Base-by-base conservation (phyloP, 2,888 invertebrate species). In the Epinotia brunnichana region DNA sequence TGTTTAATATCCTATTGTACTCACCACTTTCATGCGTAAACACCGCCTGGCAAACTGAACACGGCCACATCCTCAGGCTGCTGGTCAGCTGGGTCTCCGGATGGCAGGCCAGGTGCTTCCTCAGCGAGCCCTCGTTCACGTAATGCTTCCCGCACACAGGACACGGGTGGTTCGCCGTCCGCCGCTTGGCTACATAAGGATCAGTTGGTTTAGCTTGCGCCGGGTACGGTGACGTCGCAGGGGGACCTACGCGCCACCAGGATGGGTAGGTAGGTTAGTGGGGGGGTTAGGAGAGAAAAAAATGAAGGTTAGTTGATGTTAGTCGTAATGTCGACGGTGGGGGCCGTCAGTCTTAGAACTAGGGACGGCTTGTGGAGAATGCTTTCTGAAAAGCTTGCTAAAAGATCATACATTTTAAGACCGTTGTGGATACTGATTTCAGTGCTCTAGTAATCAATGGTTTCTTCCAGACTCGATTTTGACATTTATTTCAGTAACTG, bases 121-220 rank as follows among this genome's bases (percentile, higher is more conserved):
- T 95, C 84, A 98, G 92, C 78, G 97, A 97, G 76, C 98, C 98
- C 91, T 98, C 98, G 93, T 98, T 98, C 80, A 98, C 98, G 92
- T 98, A 98, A 91, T 98, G 98, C 92, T 98, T 98, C 80, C 98
- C 98, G 91, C 98, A 98, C 59, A 98, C 97, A 24, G 98, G 98
- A 87, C 98, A 98, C 68, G 98, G 98, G 90, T 98, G 98, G 92
- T 98, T 98, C 81, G 98, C 98, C 82, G 97, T 97, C 93, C 98
- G 95, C 93, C 98, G 96, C 94, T 98, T 98, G 90, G 97, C 97
- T 96, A 97, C 95, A 95, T 97, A 97, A 94, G 95, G 96, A 94
- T 96, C 96, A 90, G 94, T 93, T 84, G 94, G 87, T 93, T 94
- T 93, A 92, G 92, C 91, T 92, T 92, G 93, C 87, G 92, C 90